Evolutionary conservation across 2,113 vertebrate genomes (phyloP).

Genomic region (Alosa alosa): DNA sequence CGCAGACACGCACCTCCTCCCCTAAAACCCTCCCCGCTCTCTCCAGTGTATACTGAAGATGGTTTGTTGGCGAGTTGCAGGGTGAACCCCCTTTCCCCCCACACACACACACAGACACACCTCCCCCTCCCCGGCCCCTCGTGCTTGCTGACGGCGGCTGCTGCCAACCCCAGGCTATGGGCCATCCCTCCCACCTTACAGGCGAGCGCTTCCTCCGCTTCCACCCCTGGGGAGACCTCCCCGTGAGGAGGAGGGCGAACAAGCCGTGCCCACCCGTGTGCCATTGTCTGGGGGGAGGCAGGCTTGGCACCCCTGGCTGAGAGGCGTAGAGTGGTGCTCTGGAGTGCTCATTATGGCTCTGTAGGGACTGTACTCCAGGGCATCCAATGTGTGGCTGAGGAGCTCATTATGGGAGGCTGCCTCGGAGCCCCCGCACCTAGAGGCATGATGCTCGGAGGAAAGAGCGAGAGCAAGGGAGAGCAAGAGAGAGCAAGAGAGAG

Average conservation of each 20-base stretch:
- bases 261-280: constrained; percentile 60
- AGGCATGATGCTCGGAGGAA: constrained; percentile 55
- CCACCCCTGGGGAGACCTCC: constrained; percentile 46
- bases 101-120: too few relatives aligned
- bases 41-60: not conserved
- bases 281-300: constrained; percentile 62
- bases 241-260: constrained; percentile 47
- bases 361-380: constrained; percentile 72
- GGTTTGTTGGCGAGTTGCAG: not conserved
- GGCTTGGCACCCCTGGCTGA: constrained; percentile 63
- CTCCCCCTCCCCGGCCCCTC: too few relatives aligned
- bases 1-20: not conserved
- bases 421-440: constrained; percentile 51
- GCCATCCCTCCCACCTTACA: constrained; percentile 58
- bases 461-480: constrained; percentile 35
- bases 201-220: constrained; percentile 40
- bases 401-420: constrained; percentile 74
- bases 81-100: not conserved
- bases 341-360: constrained; percentile 77
- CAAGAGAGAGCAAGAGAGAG: not conserved
- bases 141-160: constrained; percentile 47
- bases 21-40: not conserved
- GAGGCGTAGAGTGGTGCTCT: constrained; percentile 65
- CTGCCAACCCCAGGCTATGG: constrained; percentile 58
- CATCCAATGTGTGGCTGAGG: constrained; percentile 64